Conservation (phyloP, 2,113 vertebrate species). For the Festucalex cinctus region DNA sequence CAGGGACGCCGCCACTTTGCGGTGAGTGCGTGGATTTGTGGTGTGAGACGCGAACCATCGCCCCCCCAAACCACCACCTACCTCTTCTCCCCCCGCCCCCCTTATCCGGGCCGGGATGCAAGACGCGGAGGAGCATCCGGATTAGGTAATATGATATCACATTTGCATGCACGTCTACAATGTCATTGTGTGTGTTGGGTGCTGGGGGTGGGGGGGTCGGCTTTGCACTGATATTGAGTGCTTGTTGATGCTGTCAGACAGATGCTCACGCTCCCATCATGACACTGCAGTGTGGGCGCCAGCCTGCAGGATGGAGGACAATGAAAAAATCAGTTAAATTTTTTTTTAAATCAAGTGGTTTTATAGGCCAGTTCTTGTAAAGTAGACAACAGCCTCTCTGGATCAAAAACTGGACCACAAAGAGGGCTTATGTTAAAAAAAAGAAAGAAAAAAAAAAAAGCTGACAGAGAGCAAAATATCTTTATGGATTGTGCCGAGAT, state of each 20-base stretch:
- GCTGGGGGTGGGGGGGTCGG: slow-evolving; percentile 11
- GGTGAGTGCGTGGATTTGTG: slow-evolving; percentile 71
- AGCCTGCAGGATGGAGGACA: slow-evolving; percentile 17
- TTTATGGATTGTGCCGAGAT: slow-evolving; percentile 14
- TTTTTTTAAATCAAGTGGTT: slow-evolving; percentile 15
- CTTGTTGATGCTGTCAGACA: slow-evolving; percentile 54
- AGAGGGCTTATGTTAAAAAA: slow-evolving; percentile 14
- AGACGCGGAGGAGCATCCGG: slow-evolving; percentile 50
- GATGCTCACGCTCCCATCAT: slow-evolving; percentile 33
- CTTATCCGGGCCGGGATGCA: slow-evolving; percentile 59
- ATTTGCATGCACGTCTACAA: slow-evolving; percentile 37
- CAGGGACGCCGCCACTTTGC: slow-evolving; percentile 59
- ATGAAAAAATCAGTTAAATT: slow-evolving; percentile 19
- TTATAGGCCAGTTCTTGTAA: slow-evolving; percentile 34
- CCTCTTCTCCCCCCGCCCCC: neutral
- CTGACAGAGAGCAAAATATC: slow-evolving; percentile 36
- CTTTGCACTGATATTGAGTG: slow-evolving; percentile 33
- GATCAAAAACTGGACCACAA: neutral
- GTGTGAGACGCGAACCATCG: slow-evolving; percentile 54
- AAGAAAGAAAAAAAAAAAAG: slow-evolving; percentile 36
- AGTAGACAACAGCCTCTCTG: slow-evolving; percentile 18
- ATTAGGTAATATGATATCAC: slow-evolving; percentile 61
- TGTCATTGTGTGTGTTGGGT: slow-evolving; percentile 34
- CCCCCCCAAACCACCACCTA: slow-evolving; percentile 34
- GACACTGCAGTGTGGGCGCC: slow-evolving; percentile 34